These are phyloP conservation scores for Stictonetta naevosa DNA, from an alignment of 2,113 vertebrate genomes.

Conservation along the genomic window DNA sequence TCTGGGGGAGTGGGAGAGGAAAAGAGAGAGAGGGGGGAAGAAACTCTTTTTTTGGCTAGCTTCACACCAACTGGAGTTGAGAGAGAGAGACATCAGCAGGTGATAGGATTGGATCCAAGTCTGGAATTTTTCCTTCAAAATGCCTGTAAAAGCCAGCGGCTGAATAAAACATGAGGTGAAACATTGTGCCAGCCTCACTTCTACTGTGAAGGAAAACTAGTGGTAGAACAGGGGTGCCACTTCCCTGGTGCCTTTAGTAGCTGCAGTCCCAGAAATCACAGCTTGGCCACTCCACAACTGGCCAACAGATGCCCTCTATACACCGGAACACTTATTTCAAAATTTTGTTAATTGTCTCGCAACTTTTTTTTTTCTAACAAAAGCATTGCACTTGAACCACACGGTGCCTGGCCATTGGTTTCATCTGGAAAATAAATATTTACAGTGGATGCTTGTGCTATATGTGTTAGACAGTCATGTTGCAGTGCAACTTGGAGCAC, in stretches of 20 bases:
- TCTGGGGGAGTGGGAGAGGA: neutral
- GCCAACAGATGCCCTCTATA: neutral
- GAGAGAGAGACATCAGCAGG: neutral
- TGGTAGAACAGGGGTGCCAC: neutral
- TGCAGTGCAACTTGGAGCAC: neutral
- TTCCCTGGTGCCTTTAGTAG: neutral
- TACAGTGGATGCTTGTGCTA: neutral
- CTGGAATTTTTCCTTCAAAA: neutral
- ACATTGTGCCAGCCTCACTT: neutral
- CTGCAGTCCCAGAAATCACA: neutral
- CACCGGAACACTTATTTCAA: neutral
- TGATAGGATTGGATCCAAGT: conserved; percentile 10
- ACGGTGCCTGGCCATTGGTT: neutral
- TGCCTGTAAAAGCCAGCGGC: neutral
- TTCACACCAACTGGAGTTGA: neutral
- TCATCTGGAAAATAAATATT: neutral
- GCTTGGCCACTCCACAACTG: neutral
- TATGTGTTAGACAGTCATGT: neutral
- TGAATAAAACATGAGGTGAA: conserved; percentile 28
- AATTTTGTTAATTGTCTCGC: neutral
- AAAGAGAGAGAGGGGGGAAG: neutral
- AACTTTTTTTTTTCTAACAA: neutral
- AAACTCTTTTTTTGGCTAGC: neutral
- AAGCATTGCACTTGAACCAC: neutral
- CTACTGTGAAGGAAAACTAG: neutral